phyloP scores from a whole-genome alignment of 1,140 invertebrate species.

The Drosophila bocqueti region DNA sequence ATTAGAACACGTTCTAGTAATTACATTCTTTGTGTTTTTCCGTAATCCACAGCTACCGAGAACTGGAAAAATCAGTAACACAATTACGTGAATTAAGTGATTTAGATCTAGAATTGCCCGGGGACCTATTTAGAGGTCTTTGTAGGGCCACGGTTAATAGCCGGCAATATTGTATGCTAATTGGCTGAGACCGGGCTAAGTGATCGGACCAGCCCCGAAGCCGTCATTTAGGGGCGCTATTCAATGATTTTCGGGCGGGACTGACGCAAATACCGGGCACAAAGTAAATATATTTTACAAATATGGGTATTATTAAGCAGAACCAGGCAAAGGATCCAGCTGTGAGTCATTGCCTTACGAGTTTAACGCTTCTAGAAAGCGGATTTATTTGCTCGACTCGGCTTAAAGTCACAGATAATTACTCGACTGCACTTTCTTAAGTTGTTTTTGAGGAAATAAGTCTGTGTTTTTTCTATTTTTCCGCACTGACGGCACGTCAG shows the following conservation, averaged over 20 bases:
- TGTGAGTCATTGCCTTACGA: constrained; percentile 21
- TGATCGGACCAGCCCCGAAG: constrained; percentile 19
- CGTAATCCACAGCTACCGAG: not conserved
- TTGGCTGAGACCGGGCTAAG: constrained; percentile 27
- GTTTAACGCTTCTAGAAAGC: constrained; percentile 17
- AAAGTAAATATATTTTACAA: constrained; percentile 22
- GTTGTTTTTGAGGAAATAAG: constrained; percentile 9
- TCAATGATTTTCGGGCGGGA: constrained; percentile 40
- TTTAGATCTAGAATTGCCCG: constrained; percentile 30
- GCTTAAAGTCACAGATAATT: constrained; percentile 12
- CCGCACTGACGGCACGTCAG: not conserved
- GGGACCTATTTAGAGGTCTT: constrained; percentile 28
- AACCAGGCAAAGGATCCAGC: constrained; percentile 23
- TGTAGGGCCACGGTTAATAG: constrained; percentile 41
- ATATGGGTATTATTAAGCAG: constrained; percentile 15
- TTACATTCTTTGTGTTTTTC: constrained; percentile 29
- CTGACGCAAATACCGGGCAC: constrained; percentile 37
- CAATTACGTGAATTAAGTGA: constrained; percentile 14
- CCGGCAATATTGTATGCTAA: constrained; percentile 33
- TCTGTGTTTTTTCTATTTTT: not conserved
- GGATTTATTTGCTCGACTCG: not conserved
- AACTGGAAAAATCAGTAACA: constrained; percentile 10
- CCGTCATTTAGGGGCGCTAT: constrained; percentile 8
- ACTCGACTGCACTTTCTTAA: constrained; percentile 7
- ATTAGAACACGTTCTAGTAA: constrained; percentile 1